Percentiles rank a stretch among this genome's conserved stretches.
phyloP scores from a whole-genome alignment of 2,113 vertebrate species.

The Thinocorus orbignyianus region DNA sequence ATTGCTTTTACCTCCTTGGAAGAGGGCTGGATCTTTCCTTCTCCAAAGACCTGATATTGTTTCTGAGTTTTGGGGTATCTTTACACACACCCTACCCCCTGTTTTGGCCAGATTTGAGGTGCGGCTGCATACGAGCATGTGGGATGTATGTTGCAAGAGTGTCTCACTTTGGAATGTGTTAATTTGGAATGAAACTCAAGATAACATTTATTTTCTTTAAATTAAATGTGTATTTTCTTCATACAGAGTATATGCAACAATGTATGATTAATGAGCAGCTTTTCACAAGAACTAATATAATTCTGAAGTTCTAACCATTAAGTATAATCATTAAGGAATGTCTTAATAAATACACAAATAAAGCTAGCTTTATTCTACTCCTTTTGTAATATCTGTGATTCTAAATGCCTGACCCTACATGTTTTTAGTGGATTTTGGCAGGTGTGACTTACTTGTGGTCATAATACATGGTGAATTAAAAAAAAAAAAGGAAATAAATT shows the following conservation, averaged over 20 bases:
- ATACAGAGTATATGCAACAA: neutral
- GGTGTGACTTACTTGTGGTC: neutral
- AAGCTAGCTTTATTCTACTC: neutral
- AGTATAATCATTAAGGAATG: constrained; percentile 40
- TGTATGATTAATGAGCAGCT: neutral
- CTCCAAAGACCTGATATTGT: neutral
- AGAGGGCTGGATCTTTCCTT: neutral
- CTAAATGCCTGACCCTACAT: neutral
- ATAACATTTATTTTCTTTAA: neutral
- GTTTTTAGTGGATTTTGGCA: neutral
- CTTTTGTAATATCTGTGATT: neutral
- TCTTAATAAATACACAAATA: constrained; percentile 36
- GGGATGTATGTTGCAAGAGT: neutral
- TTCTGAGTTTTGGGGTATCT: neutral
- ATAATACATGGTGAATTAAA: neutral
- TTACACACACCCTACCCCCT: accelerated
- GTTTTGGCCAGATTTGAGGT: neutral
- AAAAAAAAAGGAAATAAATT: too few relatives aligned
- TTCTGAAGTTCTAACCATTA: neutral
- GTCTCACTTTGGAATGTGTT: neutral
- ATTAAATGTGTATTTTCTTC: neutral
- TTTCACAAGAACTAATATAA: constrained; percentile 37
- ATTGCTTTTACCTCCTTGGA: neutral
- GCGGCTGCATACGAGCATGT: neutral
- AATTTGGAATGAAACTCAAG: neutral